Conservation (phyloP, 2,888 invertebrate species). For the Chrysopilus asiliformis region DNA sequence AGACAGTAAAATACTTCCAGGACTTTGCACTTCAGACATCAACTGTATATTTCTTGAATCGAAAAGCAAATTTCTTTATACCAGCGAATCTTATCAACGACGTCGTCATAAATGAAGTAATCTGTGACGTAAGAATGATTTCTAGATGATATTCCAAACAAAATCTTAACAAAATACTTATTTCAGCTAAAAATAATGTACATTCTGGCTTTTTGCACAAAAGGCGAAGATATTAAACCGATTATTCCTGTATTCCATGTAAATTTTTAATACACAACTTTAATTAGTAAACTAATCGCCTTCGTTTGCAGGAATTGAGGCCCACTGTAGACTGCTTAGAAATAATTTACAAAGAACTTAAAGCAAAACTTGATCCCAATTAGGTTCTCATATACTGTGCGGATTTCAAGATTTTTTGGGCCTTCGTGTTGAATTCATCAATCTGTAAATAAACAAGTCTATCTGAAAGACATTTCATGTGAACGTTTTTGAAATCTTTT, state of each 20-base stretch:
- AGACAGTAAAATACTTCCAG: slow-evolving; percentile 25
- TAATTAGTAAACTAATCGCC: slow-evolving; percentile 8
- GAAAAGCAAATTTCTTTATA: slow-evolving; percentile 26
- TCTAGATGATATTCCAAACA: not conserved
- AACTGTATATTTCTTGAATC: slow-evolving; percentile 25
- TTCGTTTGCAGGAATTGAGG: slow-evolving; percentile 25
- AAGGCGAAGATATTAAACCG: slow-evolving; percentile 26
- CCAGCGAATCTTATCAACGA: slow-evolving; percentile 30
- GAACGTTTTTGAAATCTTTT: too few relatives aligned
- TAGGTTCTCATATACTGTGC: not conserved
- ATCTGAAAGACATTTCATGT: not conserved
- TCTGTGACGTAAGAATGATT: slow-evolving; percentile 29
- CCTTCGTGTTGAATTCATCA: not conserved
- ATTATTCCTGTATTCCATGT: slow-evolving; percentile 35
- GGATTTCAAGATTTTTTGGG: slow-evolving; percentile 2
- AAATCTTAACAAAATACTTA: not conserved
- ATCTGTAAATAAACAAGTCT: slow-evolving; percentile 4
- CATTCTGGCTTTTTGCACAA: slow-evolving; percentile 31
- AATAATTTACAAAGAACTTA: slow-evolving; percentile 24
- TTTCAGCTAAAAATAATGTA: slow-evolving; percentile 34
- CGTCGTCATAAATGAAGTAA: slow-evolving; percentile 37
- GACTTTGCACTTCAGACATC: slow-evolving; percentile 33
- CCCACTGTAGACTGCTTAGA: slow-evolving; percentile 33
- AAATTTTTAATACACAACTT: slow-evolving; percentile 10
- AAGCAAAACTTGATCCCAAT: slow-evolving; percentile 8